phyloP scores from a whole-genome alignment of 2,113 vertebrate species.

The Eubucco bourcierii region DNA sequence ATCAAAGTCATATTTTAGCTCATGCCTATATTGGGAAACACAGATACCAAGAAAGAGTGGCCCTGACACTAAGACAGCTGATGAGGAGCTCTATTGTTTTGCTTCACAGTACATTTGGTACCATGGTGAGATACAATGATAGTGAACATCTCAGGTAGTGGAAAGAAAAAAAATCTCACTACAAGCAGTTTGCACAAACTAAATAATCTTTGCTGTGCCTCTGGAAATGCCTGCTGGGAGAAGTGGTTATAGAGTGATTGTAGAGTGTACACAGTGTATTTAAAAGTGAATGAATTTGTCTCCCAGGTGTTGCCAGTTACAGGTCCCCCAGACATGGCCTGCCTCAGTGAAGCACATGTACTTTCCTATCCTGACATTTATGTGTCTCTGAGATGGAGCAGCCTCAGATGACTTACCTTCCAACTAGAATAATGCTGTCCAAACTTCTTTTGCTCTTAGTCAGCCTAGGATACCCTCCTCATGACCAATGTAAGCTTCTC shows the following conservation, averaged over 20 bases:
- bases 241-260: not conserved
- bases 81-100: not conserved
- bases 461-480: not conserved
- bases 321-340: not conserved
- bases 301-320: not conserved
- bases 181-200: not conserved
- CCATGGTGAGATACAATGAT: not conserved
- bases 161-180: not conserved
- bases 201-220: not conserved
- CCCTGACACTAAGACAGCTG: not conserved
- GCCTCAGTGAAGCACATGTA: not conserved
- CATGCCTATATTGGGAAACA: not conserved
- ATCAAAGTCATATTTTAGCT: not conserved
- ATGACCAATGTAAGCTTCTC: fast-evolving
- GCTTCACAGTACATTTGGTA: not conserved
- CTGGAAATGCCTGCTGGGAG: not conserved
- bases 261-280: not conserved
- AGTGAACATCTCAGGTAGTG: not conserved
- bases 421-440: not conserved
- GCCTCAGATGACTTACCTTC: not conserved
- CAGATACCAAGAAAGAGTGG: not conserved
- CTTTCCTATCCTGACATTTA: not conserved
- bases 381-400: not conserved
- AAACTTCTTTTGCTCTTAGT: not conserved
- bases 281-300: not conserved